Base-by-base conservation (phyloP, 2,113 vertebrate species). In the Raja brachyura region DNA sequence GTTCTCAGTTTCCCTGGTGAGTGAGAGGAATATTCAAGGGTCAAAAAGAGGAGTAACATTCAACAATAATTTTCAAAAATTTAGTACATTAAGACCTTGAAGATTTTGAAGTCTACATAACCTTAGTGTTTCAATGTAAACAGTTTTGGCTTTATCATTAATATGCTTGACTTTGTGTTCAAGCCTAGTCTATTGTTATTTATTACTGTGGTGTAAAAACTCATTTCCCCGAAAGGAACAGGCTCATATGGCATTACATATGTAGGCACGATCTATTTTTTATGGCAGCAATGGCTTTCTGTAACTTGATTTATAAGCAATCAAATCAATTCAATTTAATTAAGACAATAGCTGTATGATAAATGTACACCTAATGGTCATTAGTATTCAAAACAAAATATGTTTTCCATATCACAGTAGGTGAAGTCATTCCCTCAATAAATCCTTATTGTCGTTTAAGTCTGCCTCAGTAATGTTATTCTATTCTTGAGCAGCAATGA, bases 281-380 rank as follows among this genome's bases (percentile, higher is more conserved):
- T 94, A 96, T 96, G 96, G 95, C 95, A 96, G 95, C 94, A 96
- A 96, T 96, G 96, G 96, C 96, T 95, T 92, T 93, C 95, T 93
- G 94, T 96, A 96, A 96, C 96, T 94, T 96, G 96, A 97, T 97
- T 96, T 96, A 96, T 95, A 95, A 95, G 94, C 95, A 94, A 97
- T 96, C 94, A 94, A 95, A 95, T 95, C 94, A 86, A 95, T 96
- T 95, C 96, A 96, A 96, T 97, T 97, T 96, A 96, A 97, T 97
- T 96, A 97, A 95, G 94, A 93, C 95, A 96, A 96, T 95, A 96
- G 96, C 95, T 94, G 94, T 94, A 94, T 96, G 96, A 96, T 97
- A 95, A 97, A 96, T 96, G 96, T 95, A 96, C 95, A 96, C 96
- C 96, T 96, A 96, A 95, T 95, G 95, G 94, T 97, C 96, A 96